Base-by-base conservation (phyloP, 2,888 invertebrate species). In the Apotomis turbidana region DNA sequence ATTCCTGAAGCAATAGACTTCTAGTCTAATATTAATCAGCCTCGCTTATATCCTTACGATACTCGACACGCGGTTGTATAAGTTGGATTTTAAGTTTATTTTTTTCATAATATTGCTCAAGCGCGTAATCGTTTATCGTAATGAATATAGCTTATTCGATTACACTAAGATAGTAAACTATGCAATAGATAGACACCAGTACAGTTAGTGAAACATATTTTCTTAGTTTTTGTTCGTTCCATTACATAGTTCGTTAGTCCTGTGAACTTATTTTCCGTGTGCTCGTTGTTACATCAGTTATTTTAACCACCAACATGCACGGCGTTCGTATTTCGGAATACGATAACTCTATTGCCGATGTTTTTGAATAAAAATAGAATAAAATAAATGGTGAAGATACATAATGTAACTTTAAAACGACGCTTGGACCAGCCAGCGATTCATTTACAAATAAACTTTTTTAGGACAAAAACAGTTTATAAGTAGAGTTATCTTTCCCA, bases 21-120 rank as follows among this genome's bases (percentile, higher is more conserved):
- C 67, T 71, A 71, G 71, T 71, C 60, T 71, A 71, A 59, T 72
- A 72, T 72, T 72, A 72, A 63, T 68, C 68, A 72, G 72, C 68
- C 71, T 72, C 71, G 68, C 71, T 71, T 55, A 68, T 67, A 67
- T 66, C 57, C 44, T 62, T 68, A 63, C 72, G 68, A 63, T 44
- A 72, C 9, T 55, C 67, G 67, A 61, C 57, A 55, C 15, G 61
- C 59, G 38, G 52, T 41, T 49, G 59, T 27, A 15, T 27, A 61
- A n/a, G 55, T 27, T 49, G 41, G 63, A 27, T 27, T 27, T 52
- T 66, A 27, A 0, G 46, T 36, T 46, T n/a, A 38, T 54, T 38
- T 9, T 9, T 27, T 27, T 27, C 27, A 8, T 41, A 49, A 64
- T 44, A 54, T 44, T 41, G 36, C 36, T 49, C 13, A 49, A 4